Evolutionary conservation across 1,140 invertebrate species (phyloP), one percentile per base, ranked within the genome.

Genomic region (Bombus fervidus): DNA sequence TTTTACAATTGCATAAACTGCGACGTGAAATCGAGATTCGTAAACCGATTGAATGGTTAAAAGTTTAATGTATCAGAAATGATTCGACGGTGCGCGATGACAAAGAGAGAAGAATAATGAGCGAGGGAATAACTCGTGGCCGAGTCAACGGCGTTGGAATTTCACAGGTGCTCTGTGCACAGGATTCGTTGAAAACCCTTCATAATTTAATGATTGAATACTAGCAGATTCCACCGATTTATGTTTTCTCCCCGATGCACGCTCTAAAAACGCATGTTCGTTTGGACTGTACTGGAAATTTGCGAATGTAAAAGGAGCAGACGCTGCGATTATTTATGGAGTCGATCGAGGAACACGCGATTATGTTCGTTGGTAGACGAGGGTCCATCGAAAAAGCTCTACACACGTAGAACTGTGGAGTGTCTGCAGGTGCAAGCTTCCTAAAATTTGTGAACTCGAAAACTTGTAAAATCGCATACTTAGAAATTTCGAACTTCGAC

Each of bases 21-120:
- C 3, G 41, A 28, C 1, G 39, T 0, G 22, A 28, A 57, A 41
- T 25, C 4, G 22, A 22, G 4, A 10, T 47, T 0, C 25, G 22
- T 64, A 66, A 66, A 66, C 31, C 37, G 59, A 76, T 83, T n/a
- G 53, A 64, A 64, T 34, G 41, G 41, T 66, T 68, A 57, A 83
- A 57, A 31, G 62, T 83, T 83, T 68, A 77, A 68, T 69, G 73
- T 76, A 47, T 74, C 62, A 68, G 73, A 76, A 64, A 41, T 76
- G 64, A 68, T 77, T 76, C 43, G 62, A 10, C 13, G 28, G 1
- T 22, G 13, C 31, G 25, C 39, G 25, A n/a, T 28, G 39, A 15
- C 15, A 81, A 66, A 75, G 28, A 41, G 28, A 37, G 22, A 64
- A 28, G 28, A 71, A 41, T 82, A 34, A 75, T 64, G 41, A 82